phyloP scores from a whole-genome alignment of 2,797 vertebrate genomes.

The Parotocinclus haroldoi region DNA sequence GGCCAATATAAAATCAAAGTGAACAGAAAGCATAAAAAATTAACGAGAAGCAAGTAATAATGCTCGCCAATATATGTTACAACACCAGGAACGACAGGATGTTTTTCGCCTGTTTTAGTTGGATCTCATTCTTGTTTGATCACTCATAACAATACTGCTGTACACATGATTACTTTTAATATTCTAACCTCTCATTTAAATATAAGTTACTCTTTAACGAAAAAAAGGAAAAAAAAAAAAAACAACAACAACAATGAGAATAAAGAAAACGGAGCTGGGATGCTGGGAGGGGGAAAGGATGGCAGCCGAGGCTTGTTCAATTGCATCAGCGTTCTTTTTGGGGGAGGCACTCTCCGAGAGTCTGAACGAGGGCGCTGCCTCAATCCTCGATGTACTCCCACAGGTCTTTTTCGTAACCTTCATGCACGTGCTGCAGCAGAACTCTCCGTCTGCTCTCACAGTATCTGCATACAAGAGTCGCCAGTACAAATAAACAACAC shows the following conservation, averaged over 20 bases:
- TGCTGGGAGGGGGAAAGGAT: constrained; percentile 52
- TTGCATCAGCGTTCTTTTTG: constrained; percentile 93
- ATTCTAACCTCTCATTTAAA: constrained; percentile 94
- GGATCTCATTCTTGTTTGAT: constrained; percentile 77
- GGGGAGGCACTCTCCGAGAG: constrained; percentile 80
- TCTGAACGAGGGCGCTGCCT: constrained; percentile 76
- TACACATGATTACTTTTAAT: constrained; percentile 84
- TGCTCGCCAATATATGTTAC: constrained; percentile 75
- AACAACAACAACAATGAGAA: constrained; percentile 14
- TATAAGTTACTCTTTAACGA: constrained; percentile 96
- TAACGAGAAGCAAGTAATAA: constrained; percentile 65
- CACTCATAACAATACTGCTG: constrained; percentile 96
- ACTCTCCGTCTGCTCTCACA: constrained; percentile 99
- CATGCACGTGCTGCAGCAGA: constrained; percentile 98
- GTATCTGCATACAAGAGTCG: constrained; percentile 78
- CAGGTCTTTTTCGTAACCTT: constrained; percentile 99
- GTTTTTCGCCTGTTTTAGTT: constrained; percentile 61
- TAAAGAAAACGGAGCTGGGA: constrained; percentile 5
- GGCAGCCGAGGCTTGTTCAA: constrained; percentile 74
- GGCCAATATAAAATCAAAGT: constrained; percentile 65
- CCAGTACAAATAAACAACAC: too few relatives aligned
- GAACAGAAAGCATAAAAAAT: constrained; percentile 70
- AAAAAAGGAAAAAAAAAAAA: constrained; percentile 75
- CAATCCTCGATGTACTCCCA: constrained; percentile 99
- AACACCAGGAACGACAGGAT: constrained; percentile 86